Base-by-base conservation (phyloP, 2,113 vertebrate species). In the Chelonoidis abingdonii region DNA sequence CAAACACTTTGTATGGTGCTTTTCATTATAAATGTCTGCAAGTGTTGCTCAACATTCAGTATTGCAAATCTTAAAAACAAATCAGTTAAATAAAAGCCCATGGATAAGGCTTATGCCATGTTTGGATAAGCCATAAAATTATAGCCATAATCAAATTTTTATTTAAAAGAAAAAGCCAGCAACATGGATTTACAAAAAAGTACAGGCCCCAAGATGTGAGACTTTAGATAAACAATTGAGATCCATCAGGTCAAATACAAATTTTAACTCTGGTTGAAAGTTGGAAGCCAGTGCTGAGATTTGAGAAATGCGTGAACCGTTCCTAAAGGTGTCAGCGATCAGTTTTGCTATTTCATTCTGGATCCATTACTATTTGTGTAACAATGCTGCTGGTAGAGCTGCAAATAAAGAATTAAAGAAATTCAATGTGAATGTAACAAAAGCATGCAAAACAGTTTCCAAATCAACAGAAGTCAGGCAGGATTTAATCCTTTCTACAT, bases 371-470 rank as follows among this genome's bases (percentile, higher is more conserved):
- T 95, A n/a, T 65, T 94, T 95, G 91, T 89, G 16, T 91, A 91
- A 94, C 82, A 72, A 93, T 90, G 53, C 69, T 96, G 19, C 72
- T 97, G 93, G 92, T 85, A 97, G 75, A 95, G 12, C 24, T 86
- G 86, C 84, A 96, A 53, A 92, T 47, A 96, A 92, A 93, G 94
- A 95, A 90, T 95, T 92, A 92, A 22, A 93, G 90, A 87, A 89
- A 96, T 91, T 95, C 87, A 94, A 57, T 93, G 69, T 82, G 31
- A 44, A 24, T 89, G 4, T 76, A 93, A 91, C 81, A 95, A 95
- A 97, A 96, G 12, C 65, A 54, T 90, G 59, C n/a, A 92, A 94
- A 97, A 86, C 5, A 49, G n/a, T 93, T 96, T 97, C 50, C 86
- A 89, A 86, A 90, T 91, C 88, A 93, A 82, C 90, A 84, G 38